A percentile compares a stretch with the other conserved stretches of the same genome.
Conservation (phyloP, 2,888 invertebrate species). For the Pyrgus malvae region DNA sequence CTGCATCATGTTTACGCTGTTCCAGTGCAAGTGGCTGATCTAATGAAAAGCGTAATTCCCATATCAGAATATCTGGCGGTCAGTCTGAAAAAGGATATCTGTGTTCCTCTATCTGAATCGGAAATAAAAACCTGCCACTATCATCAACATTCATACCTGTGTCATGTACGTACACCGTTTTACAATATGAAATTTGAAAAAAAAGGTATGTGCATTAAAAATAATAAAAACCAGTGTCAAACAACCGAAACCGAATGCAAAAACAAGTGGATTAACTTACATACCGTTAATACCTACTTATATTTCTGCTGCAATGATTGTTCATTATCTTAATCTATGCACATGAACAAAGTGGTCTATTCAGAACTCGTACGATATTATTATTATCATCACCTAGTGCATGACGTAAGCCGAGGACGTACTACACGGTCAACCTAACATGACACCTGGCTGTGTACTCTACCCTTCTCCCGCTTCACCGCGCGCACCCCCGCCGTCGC, state of each 20-base stretch:
- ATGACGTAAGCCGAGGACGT: too few relatives aligned
- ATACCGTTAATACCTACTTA: conserved; percentile 1
- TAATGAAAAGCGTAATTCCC: neutral
- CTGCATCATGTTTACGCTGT: neutral
- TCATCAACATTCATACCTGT: neutral
- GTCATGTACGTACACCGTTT: neutral
- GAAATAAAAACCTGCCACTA: neutral
- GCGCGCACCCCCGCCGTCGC: too few relatives aligned
- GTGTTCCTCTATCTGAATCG: neutral
- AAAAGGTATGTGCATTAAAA: neutral
- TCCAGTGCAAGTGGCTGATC: neutral
- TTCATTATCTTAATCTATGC: too few relatives aligned
- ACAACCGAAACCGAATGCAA: neutral
- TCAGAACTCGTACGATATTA: too few relatives aligned
- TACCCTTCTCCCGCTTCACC: too few relatives aligned
- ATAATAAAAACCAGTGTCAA: conserved; percentile 1
- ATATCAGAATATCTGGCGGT: neutral
- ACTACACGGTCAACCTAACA: too few relatives aligned
- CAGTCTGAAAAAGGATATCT: neutral
- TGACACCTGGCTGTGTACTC: too few relatives aligned
- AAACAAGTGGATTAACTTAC: conserved; percentile 3
- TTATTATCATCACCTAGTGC: too few relatives aligned
- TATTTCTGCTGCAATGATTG: conserved; percentile 2
- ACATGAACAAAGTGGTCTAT: too few relatives aligned
- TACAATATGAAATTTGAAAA: neutral